Evolutionary conservation across 2,888 invertebrate genomes (phyloP), one percentile per base, ranked within the genome.

Genomic region (Ennomos erosarius): DNA sequence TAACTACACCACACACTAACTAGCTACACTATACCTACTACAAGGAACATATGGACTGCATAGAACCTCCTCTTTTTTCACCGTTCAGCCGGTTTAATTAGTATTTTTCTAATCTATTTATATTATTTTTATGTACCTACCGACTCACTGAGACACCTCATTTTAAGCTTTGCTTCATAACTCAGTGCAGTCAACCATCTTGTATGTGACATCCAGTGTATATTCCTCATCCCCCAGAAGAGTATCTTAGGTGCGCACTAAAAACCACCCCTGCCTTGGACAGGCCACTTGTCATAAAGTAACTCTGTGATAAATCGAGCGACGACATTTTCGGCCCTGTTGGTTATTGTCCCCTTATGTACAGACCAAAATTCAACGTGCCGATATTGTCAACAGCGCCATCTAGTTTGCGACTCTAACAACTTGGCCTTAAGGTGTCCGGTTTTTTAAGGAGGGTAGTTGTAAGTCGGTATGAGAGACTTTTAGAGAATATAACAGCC

Each of bases 281-380:
- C 90, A 77, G 87, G 82, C 85, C 88, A 90, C 91, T 91, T 88
- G 88, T 90, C 90, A 88, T 86, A 85, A 69, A 88, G 85, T 85
- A 81, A 78, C 82, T 73, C 73, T 68, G 81, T 90, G 90, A 91
- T 90, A 90, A 91, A 91, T 91, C 78, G 86, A 81, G 81, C 77
- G 84, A 79, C 76, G 84, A 82, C 88, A 87, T 89, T 89, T 88
- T 75, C 75, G 81, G 82, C 72, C 76, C 86, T 88, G 88, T 81
- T 84, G 84, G 79, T 87, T 89, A 90, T 85, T 88, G 85, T 85
- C 85, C 85, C 87, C 84, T 88, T 85, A 85, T 84, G 77, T 84
- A 84, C 78, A 74, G 38, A 38, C 37, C 66, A 47, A 63, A 50
- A 39, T 69, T 65, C 67, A 64, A 13, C 9, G 34, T 44, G 46